Percentiles rank a stretch among this genome's conserved stretches.
These are phyloP conservation scores for Vanessa atalanta DNA, from an alignment of 1,140 invertebrate species.

Conservation along the genomic window DNA sequence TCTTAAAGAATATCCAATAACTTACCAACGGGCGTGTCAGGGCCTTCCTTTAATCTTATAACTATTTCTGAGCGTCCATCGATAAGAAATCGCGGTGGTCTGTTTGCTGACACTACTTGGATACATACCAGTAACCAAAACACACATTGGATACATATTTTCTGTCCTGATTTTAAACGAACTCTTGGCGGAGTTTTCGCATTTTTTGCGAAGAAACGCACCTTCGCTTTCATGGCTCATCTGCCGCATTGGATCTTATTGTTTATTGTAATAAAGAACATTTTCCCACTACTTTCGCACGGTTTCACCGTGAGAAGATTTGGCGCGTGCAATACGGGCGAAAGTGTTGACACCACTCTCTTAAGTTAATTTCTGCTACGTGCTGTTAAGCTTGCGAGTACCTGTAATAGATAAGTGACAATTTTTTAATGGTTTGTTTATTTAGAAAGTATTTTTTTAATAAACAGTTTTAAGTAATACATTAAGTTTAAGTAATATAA, in stretches of 20 bases:
- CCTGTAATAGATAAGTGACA: conserved; percentile 67
- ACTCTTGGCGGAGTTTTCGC: conserved; percentile 54
- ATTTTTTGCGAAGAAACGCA: conserved; percentile 40
- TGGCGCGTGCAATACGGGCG: conserved; percentile 57
- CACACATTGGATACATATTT: conserved; percentile 38
- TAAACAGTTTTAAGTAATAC: not conserved
- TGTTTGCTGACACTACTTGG: conserved; percentile 81
- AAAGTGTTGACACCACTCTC: conserved; percentile 69
- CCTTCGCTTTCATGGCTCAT: conserved; percentile 64
- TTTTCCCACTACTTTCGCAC: conserved; percentile 71
- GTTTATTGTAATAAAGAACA: conserved; percentile 61
- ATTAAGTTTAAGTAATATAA: no score
- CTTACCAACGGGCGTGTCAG: conserved; percentile 92
- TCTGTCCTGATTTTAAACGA: conserved; percentile 59
- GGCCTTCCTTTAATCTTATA: conserved; percentile 91
- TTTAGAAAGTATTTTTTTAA: conserved; percentile 25
- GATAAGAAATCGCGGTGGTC: conserved; percentile 90
- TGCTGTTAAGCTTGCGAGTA: conserved; percentile 56
- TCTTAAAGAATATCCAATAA: conserved; percentile 23
- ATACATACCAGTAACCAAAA: conserved; percentile 46
- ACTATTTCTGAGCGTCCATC: conserved; percentile 94
- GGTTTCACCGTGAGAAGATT: conserved; percentile 73
- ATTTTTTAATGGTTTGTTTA: conserved; percentile 37
- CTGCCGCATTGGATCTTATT: conserved; percentile 63
- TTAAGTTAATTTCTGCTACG: conserved; percentile 59